Base-by-base conservation (phyloP, 2,888 invertebrate genomes). In the Tinea trinotella region DNA sequence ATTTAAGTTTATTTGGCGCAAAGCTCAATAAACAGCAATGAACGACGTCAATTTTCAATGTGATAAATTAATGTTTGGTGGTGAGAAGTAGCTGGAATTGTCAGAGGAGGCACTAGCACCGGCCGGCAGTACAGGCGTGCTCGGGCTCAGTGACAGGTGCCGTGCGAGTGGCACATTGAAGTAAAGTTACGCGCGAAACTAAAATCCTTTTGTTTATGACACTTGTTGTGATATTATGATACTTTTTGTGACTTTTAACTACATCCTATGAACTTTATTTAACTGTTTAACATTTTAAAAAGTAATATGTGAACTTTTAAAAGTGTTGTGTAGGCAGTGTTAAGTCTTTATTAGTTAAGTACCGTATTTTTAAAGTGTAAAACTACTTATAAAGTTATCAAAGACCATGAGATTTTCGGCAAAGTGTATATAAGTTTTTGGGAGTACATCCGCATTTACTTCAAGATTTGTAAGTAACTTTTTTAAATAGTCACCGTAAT, bases 271-370 rank as follows among this genome's bases (percentile, higher is more conserved):
- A 49, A 30, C 22, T 15, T 52, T 24, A 30, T 52, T 13, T 2
- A 24, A 12, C 15, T 24, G 24, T 6, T 24, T 24, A 9, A 50
- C 12, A 20, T 50, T 50, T 50, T 6, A 34, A 15, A 17, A 7
- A 3, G 5, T 53, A 20, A 65, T 65, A 76, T 76, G 77, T 76
- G 70, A 71, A 76, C 70, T 69, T 63, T 40, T 34, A 64, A n/a
- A n/a, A 74, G 82, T 83, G 79, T 69, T 66, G 81, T 82, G 82
- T 74, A 79, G n/a, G n/a, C n/a, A n/a, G 84, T 84, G 82, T 68
- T 67, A 10, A 12, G 49, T 36, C 18, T 36, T 35, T 54, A 63
- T 65, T 67, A 71, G 67, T 73, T 66, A 74, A 78, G 76, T 75
- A 69, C 66, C 71, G 75, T 74, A 79, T 73, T 66, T 75, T 76